Percentiles rank a stretch among this genome's conserved stretches.
Evolutionary conservation across 1,140 invertebrate species (phyloP).

Genomic region (Cylas formicarius): DNA sequence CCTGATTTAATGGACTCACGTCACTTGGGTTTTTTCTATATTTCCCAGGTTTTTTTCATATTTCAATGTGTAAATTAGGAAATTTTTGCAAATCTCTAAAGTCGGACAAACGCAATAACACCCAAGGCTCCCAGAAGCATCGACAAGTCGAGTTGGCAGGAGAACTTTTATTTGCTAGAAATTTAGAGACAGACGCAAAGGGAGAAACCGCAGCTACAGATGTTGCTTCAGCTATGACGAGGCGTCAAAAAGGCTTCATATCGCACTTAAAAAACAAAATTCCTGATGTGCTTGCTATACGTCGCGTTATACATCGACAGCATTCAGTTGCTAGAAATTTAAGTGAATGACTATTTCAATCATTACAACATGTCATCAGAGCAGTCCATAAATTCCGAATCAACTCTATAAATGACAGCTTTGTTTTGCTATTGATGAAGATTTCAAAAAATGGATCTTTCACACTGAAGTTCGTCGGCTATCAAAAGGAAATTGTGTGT

Average conservation of each 20-base stretch:
- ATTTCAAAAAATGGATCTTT: slow-evolving; percentile 38
- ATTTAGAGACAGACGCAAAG: slow-evolving; percentile 19
- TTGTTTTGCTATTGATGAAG: slow-evolving; percentile 36
- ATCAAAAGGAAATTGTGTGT: slow-evolving; percentile 14
- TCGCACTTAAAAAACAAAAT: slow-evolving; percentile 13
- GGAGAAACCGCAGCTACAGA: slow-evolving; percentile 33
- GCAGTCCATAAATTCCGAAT: slow-evolving; percentile 31
- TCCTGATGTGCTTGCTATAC: slow-evolving; percentile 18
- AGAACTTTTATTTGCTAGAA: slow-evolving; percentile 24
- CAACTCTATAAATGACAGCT: slow-evolving; percentile 31
- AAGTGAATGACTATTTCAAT: too few relatives aligned
- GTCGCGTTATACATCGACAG: too few relatives aligned
- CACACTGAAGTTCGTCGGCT: slow-evolving; percentile 33
- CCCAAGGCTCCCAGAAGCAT: too few relatives aligned
- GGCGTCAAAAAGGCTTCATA: slow-evolving; percentile 14
- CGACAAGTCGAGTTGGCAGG: too few relatives aligned
- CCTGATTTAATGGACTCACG: too few relatives aligned
- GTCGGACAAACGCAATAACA: too few relatives aligned
- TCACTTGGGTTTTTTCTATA: too few relatives aligned
- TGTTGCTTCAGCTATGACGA: slow-evolving; percentile 26
- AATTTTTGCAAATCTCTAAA: too few relatives aligned
- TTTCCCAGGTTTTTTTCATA: too few relatives aligned
- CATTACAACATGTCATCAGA: slow-evolving; percentile 28
- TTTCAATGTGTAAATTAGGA: too few relatives aligned
- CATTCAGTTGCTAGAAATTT: too few relatives aligned